Conservation (phyloP, 1,140 invertebrate genomes). For the Drosophila lacteicornis region DNA sequence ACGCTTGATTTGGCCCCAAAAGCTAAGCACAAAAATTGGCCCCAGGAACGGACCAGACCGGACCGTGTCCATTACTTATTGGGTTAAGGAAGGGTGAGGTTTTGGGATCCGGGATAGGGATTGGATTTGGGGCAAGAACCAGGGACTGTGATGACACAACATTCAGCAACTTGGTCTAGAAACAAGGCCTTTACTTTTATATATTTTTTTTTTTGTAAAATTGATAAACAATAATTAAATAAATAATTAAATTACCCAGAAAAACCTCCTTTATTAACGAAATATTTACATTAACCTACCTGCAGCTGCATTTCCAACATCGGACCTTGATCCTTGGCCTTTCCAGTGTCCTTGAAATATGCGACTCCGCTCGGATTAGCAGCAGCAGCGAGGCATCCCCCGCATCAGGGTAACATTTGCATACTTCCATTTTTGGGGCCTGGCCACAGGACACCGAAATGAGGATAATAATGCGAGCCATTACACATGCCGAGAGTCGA, state of each 20-base stretch:
- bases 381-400: not conserved
- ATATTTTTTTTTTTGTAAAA: too few species aligned
- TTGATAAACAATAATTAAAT: too few species aligned
- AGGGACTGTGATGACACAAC: slow-evolving; percentile 20
- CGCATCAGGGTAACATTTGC: slow-evolving; percentile 22
- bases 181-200: too few species aligned
- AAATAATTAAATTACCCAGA: not conserved
- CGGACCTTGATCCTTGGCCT: slow-evolving; percentile 30
- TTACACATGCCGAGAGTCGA: slow-evolving; percentile 40
- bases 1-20: slow-evolving; percentile 72
- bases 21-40: slow-evolving; percentile 38
- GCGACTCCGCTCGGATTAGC: not conserved
- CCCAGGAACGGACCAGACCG: slow-evolving; percentile 4
- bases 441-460: slow-evolving; percentile 32
- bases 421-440: slow-evolving; percentile 15
- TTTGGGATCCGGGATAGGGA: not conserved
- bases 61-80: slow-evolving; percentile 51
- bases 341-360: slow-evolving; percentile 22
- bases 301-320: not conserved
- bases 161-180: not conserved
- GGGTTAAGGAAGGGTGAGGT: slow-evolving; percentile 3
- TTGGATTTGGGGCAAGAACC: not conserved
- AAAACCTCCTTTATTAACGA: too few species aligned
- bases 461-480: slow-evolving; percentile 45
- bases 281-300: not conserved